Percentiles rank a stretch among this genome's conserved stretches.
Conservation (phyloP, 92 coral and sea anemone genomes). For the Meandrina meandrites region DNA sequence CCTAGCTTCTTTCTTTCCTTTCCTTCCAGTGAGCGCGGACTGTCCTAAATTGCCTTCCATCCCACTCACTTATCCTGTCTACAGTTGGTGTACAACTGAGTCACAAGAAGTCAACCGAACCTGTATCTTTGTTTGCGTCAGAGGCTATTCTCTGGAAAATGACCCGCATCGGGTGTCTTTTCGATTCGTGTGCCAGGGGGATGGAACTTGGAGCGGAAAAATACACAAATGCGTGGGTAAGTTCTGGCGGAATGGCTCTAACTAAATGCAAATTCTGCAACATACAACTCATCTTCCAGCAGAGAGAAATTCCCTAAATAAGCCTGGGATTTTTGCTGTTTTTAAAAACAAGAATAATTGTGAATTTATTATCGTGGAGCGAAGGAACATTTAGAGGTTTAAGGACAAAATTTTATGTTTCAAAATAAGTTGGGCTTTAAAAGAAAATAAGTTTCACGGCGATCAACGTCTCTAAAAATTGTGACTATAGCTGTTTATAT, state of each 20-base stretch:
- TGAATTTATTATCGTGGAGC: no score
- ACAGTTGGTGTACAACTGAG: background rate
- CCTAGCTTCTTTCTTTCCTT: background rate
- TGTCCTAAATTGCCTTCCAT: constrained; percentile 8
- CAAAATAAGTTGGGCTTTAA: no score
- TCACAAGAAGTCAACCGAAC: background rate
- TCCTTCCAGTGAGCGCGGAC: background rate
- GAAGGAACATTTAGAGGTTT: no score
- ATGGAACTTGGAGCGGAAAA: constrained; percentile 18
- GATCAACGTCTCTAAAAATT: no score
- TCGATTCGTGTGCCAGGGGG: background rate
- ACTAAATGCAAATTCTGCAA: no score
- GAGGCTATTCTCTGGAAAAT: constrained; percentile 38
- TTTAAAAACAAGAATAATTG: no score
- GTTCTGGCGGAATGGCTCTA: background rate
- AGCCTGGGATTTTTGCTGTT: no score
- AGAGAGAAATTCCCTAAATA: no score
- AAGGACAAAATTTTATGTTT: no score
- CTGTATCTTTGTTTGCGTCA: background rate
- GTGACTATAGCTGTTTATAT: no score
- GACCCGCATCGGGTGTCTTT: constrained; percentile 17
- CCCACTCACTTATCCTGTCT: background rate
- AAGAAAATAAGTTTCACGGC: no score
- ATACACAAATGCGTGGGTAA: constrained; percentile 12
- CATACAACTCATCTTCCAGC: no score